Evolutionary conservation across 2,113 vertebrate genomes (phyloP).

Genomic region (Podarcis cretensis): DNA sequence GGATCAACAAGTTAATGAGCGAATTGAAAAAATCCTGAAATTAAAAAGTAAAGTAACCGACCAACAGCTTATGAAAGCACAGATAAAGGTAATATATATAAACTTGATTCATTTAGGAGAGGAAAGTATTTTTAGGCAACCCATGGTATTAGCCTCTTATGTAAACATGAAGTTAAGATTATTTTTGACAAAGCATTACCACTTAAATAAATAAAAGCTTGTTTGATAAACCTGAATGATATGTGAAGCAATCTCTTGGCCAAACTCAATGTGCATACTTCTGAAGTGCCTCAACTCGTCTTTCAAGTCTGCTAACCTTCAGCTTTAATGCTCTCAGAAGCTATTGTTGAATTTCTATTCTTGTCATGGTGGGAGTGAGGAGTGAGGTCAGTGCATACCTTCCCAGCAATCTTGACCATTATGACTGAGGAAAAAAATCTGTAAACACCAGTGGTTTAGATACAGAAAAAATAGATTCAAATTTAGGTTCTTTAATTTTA

Average conservation of each 20-base stretch:
- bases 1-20: conserved; percentile 93
- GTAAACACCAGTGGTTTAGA: neutral
- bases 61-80: conserved; percentile 87
- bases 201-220: neutral
- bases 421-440: neutral
- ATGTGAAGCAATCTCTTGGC: neutral
- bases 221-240: neutral
- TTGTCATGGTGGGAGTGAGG: neutral
- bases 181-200: neutral
- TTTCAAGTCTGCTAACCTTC: conserved; percentile 13
- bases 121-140: neutral
- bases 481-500: neutral
- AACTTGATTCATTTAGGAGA: neutral
- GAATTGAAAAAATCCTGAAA: conserved; percentile 92
- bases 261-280: neutral
- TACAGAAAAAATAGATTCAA: neutral
- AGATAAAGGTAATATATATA: conserved; percentile 81
- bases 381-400: accelerated
- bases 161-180: neutral
- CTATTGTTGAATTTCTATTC: neutral
- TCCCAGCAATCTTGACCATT: neutral
- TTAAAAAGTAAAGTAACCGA: conserved; percentile 86
- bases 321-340: neutral
- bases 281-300: neutral
- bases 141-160: neutral